Evolutionary conservation across 2,797 vertebrate genomes (phyloP).

Genomic region (Anguilla pacifica): DNA sequence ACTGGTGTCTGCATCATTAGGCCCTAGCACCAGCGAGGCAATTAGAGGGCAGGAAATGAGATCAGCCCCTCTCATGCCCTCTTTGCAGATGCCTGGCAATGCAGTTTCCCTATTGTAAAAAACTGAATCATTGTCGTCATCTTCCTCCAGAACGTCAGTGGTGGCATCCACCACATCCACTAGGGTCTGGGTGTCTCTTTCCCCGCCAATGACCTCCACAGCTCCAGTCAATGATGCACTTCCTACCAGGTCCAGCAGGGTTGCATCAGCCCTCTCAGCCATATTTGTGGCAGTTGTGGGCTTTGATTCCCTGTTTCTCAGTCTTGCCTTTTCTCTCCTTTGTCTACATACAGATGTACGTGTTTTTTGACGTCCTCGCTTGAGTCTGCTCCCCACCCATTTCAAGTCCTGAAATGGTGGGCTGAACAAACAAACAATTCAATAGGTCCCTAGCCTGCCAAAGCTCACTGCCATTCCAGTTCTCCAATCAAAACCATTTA

Average conservation of each 20-base stretch:
- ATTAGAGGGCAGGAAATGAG: background rate
- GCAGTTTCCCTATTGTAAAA: conserved; percentile 65
- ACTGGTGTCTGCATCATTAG: background rate
- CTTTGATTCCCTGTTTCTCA: background rate
- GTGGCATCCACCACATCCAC: conserved; percentile 48
- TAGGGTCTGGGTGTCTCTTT: conserved; percentile 38
- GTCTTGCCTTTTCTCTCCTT: background rate
- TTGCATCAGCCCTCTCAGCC: conserved; percentile 61
- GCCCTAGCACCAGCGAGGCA: background rate
- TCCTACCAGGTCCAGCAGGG: conserved; percentile 60
- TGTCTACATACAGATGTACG: background rate
- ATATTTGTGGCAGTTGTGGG: conserved; percentile 45
- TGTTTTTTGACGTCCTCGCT: conserved; percentile 13
- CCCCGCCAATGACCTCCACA: conserved; percentile 58
- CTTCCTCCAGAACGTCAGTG: conserved; percentile 57
- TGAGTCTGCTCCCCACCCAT: background rate
- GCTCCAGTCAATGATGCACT: conserved; percentile 51
- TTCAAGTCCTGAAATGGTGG: conserved; percentile 34
- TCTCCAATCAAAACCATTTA: conserved; percentile 56
- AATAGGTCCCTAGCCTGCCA: conserved; percentile 44
- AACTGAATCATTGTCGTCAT: conserved; percentile 70
- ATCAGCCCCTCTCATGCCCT: background rate
- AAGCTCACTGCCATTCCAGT: conserved; percentile 37
- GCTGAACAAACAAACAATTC: conserved; percentile 41
- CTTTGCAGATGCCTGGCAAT: conserved; percentile 24